Evolutionary conservation across 23 tunicate genomes (phyloP), one percentile per base, ranked within the genome.

Genomic region (Styela clava): DNA sequence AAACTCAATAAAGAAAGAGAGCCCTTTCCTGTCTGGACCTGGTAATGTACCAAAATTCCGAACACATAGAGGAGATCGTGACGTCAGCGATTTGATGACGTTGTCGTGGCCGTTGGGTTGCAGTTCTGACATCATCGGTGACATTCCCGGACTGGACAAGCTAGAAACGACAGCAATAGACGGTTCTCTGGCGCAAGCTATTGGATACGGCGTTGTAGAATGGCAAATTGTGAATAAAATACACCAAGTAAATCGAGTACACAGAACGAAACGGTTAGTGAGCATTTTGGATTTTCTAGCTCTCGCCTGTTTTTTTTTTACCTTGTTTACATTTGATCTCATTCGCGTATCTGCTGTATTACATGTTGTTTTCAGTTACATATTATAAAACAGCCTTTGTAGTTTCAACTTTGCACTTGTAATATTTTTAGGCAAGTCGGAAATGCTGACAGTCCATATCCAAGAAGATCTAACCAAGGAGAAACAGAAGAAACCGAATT

Each of bases 61-160:
- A 20, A 72, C 30, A 31, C 37, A 72, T 16, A 31, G 78, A 34
- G 23, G 51, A 33, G 35, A 72, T 12, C 34, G 25, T 28, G 62
- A 34, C 21, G 69, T 31, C 3, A 31, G 27, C 25, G 73, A 79
- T 5, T 83, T 65, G 9, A 84, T 85, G 1, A 23, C 62, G 23
- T 31, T 91, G 30, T 91, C 87, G 69, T 91, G 97, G 97, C 81
- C 89, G 30, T 21, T 91, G 18, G 97, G 83, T 0, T 91, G 97
- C 68, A 78, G 86, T 52, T 33, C 84, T 2, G 95, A 89, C 81
- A 36, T 82, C 35, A 76, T 37, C 31, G 65, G 79, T 24, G 84
- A 86, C 1, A 62, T 72, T 21, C 56, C 82, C 31, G 79, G 69
- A 2, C 73, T 91, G 34, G 87, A 86, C 25, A 23, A 25, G 22